Percentiles rank a stretch among this genome's conserved stretches.
Evolutionary conservation across 2,888 invertebrate species (phyloP).

Genomic region (Eutolmus rufibarbis): DNA sequence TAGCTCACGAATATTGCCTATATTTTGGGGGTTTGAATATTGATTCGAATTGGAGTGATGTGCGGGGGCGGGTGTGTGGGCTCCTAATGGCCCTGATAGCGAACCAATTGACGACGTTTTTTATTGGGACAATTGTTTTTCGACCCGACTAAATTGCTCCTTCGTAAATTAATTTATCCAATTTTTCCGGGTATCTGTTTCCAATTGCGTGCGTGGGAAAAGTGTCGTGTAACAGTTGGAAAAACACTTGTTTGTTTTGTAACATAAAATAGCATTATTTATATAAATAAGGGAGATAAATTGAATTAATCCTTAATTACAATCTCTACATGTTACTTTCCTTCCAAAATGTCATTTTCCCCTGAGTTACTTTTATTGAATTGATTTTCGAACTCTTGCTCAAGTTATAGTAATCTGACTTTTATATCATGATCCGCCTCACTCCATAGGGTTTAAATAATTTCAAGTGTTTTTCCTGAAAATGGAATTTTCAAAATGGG

Average conservation of each 20-base stretch:
- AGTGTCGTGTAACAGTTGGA: not conserved
- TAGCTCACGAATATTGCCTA: conserved; percentile 17
- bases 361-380: too few relatives aligned
- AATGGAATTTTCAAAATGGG: too few relatives aligned
- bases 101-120: not conserved
- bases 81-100: not conserved
- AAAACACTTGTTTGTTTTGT: not conserved
- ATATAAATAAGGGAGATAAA: not conserved
- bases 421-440: too few relatives aligned
- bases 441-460: too few relatives aligned
- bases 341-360: too few relatives aligned
- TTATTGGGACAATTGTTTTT: not conserved
- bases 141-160: not conserved
- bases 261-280: not conserved
- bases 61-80: not conserved
- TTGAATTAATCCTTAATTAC: not conserved
- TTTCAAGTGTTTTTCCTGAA: too few relatives aligned
- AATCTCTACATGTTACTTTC: too few relatives aligned
- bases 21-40: conserved; percentile 32
- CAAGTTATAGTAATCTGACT: too few relatives aligned
- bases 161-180: not conserved
- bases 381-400: too few relatives aligned
- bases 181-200: not conserved
- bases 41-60: conserved; percentile 11
- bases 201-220: not conserved